Base-by-base conservation (phyloP, 2,888 invertebrate genomes). In the Eulithis prunata region DNA sequence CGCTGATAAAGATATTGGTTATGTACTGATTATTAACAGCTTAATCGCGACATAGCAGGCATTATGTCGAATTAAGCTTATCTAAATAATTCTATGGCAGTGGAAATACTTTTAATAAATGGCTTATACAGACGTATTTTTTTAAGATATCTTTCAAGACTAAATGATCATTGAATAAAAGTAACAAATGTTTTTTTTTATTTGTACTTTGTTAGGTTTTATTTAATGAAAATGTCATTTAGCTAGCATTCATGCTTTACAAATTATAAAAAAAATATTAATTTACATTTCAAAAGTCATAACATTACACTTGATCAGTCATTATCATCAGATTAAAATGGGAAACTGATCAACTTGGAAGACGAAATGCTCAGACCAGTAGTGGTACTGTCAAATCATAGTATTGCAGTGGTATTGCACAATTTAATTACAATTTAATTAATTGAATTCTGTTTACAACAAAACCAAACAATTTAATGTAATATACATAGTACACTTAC, bases 71-170 rank as follows among this genome's bases (percentile, higher is more conserved):
- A 46, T 3, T 28, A 46, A 53, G 49, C 49, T 80, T 83, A 84
- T 79, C 72, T 83, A 81, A 74, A 82, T 86, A 83, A 79, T 79
- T 78, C 80, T 85, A 88, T 86, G 88, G 88, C 89, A 88, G 89
- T 89, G 89, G 77, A 77, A 79, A 81, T 80, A 83, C 76, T 80
- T 78, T 10, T 55, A 54, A 52, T 45, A 7, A 51, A 3, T 52
- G 12, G 61, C 12, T n/a, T 32, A 32, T 32, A 32, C 32, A 32
- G 12, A 12, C 41, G 21, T 21, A 51, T 41, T 10, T 52, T 45
- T 51, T 41, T 10, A 7, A 41, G 41, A 8, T 8, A 8, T 41
- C 38, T 10, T 7, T 7, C 10, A 41, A 41, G 6, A 32, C 32
- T 8, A 41, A 38, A 41, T 41, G 8, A 41, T 10, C 41, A 41